phyloP scores from a whole-genome alignment of 2,888 invertebrate genomes.

The Pemphredon lugubris region DNA sequence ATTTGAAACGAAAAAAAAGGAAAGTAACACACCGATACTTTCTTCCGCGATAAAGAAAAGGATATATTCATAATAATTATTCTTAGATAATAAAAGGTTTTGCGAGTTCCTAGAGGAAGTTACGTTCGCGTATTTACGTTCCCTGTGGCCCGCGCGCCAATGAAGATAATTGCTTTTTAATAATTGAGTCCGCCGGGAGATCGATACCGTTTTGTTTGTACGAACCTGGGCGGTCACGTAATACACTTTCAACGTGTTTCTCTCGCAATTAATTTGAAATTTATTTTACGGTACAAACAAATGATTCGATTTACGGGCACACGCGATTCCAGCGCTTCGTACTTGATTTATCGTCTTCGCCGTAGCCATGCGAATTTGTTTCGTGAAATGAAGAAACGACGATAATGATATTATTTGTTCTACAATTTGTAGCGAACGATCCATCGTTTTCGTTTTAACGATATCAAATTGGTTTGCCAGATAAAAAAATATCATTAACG shows the following conservation, averaged over 20 bases:
- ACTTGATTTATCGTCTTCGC: slow-evolving; percentile 25
- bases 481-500: too few species aligned
- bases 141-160: too few species aligned
- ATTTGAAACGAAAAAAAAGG: not conserved
- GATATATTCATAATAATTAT: too few species aligned
- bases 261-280: not conserved
- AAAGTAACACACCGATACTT: not conserved
- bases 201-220: slow-evolving; percentile 4
- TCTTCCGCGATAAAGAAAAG: not conserved
- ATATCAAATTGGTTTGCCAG: too few species aligned
- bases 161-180: slow-evolving; percentile 10
- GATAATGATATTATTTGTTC: too few species aligned
- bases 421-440: too few species aligned
- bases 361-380: slow-evolving; percentile 42
- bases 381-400: too few species aligned
- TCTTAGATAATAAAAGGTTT: not conserved
- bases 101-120: not conserved
- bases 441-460: too few species aligned
- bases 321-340: slow-evolving; percentile 12
- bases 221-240: not conserved
- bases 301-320: slow-evolving; percentile 12
- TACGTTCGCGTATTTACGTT: too few species aligned
- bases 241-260: not conserved
- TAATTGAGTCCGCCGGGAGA: slow-evolving; percentile 7
- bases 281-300: slow-evolving; percentile 9